phyloP scores from a whole-genome alignment of 2,113 vertebrate species.

The Chloropsis hardwickii region DNA sequence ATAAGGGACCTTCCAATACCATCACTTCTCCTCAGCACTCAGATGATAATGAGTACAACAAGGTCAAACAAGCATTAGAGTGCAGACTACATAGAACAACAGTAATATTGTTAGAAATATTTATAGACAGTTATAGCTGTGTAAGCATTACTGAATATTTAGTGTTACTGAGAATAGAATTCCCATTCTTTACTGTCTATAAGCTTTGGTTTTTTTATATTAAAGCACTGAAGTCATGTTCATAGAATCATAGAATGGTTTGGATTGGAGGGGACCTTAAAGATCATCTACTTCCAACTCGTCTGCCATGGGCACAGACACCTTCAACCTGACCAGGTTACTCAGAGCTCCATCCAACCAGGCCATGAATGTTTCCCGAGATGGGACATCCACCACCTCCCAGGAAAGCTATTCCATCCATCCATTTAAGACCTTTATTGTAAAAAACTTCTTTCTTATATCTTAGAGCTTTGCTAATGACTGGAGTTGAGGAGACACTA shows the following conservation, averaged over 20 bases:
- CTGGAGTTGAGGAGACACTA: neutral
- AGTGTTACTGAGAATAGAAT: neutral
- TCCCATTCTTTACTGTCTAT: neutral
- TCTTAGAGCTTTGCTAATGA: neutral
- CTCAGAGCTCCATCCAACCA: neutral
- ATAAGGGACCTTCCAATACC: neutral
- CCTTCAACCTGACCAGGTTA: neutral
- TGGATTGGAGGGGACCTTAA: neutral
- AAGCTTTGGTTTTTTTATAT: neutral
- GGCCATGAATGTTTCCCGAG: neutral
- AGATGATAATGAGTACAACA: neutral
- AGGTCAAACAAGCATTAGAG: neutral
- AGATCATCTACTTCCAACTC: neutral
- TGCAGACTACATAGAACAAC: neutral
- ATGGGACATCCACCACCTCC: neutral
- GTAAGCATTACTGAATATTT: neutral
- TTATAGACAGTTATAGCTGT: neutral
- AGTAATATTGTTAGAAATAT: neutral
- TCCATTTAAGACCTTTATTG: neutral
- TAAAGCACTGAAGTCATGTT: neutral
- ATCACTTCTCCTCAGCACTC: neutral
- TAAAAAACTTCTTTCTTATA: neutral
- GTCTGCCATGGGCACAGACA: neutral
- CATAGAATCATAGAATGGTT: neutral
- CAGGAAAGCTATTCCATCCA: neutral